phyloP scores from a whole-genome alignment of 2,888 invertebrate species.

The Dicranocentrus wangi region DNA sequence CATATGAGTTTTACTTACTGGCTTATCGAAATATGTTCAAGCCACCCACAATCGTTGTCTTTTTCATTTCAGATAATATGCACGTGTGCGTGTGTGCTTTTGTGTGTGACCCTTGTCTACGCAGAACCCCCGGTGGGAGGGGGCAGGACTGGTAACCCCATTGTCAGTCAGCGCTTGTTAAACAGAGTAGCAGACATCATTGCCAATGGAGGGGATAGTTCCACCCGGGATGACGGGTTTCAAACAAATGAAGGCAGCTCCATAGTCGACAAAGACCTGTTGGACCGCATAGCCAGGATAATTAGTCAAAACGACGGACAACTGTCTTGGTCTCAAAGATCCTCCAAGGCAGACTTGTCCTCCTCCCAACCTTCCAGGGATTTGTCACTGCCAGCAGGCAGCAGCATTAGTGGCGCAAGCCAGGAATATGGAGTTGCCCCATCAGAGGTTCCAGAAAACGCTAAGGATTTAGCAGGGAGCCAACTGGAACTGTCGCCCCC shows the following conservation, averaged over 20 bases:
- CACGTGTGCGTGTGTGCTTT: background rate
- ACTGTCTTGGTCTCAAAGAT: slow-evolving; percentile 30
- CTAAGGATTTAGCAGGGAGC: slow-evolving; percentile 19
- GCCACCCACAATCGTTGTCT: background rate
- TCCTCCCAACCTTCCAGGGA: background rate
- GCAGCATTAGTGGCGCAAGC: background rate
- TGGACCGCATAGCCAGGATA: slow-evolving; percentile 62
- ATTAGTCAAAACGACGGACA: slow-evolving; percentile 61
- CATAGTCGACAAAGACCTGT: slow-evolving; percentile 58
- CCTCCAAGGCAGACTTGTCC: background rate
- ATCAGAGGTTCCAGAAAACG: slow-evolving; percentile 20
- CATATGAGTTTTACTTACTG: no score
- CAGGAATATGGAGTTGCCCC: slow-evolving; percentile 44
- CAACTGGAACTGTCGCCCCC: slow-evolving; percentile 42
- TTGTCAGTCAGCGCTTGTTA: slow-evolving; percentile 57
- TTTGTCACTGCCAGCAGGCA: background rate
- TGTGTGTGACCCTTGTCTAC: background rate
- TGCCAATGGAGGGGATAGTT: slow-evolving; percentile 58
- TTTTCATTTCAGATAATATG: no score
- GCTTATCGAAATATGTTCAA: no score
- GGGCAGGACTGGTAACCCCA: slow-evolving; percentile 21
- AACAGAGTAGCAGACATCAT: slow-evolving; percentile 63
- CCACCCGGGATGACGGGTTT: slow-evolving; percentile 23
- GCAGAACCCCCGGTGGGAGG: slow-evolving; percentile 35
- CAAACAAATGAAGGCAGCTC: slow-evolving; percentile 53